These are phyloP conservation scores for Cerceris rybyensis DNA, from an alignment of 2,888 invertebrate genomes.

Conservation along the genomic window DNA sequence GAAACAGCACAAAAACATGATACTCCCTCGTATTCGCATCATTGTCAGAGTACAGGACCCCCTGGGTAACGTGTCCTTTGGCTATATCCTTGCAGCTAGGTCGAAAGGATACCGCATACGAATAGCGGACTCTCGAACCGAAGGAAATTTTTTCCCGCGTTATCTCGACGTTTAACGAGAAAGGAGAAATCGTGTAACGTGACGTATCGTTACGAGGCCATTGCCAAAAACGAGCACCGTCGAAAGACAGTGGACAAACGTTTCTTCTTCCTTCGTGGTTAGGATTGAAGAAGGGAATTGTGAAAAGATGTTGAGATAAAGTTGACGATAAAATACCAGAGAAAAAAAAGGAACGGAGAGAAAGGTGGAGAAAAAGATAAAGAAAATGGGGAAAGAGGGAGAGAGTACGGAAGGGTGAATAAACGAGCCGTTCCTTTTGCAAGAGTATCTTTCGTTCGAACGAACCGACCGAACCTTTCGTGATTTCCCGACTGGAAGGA, in stretches of 20 bases:
- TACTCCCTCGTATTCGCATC: background rate
- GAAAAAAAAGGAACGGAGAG: background rate
- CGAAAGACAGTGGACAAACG: conserved; percentile 5
- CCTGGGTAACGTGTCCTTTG: background rate
- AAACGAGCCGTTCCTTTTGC: conserved; percentile 33
- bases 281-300: background rate
- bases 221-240: conserved; percentile 4
- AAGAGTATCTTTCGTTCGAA: conserved; percentile 39
- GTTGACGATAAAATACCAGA: conserved; percentile 26
- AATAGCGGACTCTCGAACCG: too few relatives aligned
- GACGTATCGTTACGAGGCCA: conserved; percentile 4
- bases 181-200: conserved; percentile 7
- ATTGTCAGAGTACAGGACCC: background rate
- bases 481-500: conserved; percentile 46
- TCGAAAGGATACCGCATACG: too few relatives aligned
- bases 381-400: conserved; percentile 2
- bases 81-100: background rate
- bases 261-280: background rate
- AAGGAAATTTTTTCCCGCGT: background rate
- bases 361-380: background rate
- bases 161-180: conserved; percentile 4
- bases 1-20: background rate
- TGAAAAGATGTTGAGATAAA: conserved; percentile 10
- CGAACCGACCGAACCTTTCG: conserved; percentile 37
- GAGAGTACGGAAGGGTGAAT: conserved; percentile 35